phyloP scores from a whole-genome alignment of 2,888 invertebrate species.

The Yponomeuta malinellus region DNA sequence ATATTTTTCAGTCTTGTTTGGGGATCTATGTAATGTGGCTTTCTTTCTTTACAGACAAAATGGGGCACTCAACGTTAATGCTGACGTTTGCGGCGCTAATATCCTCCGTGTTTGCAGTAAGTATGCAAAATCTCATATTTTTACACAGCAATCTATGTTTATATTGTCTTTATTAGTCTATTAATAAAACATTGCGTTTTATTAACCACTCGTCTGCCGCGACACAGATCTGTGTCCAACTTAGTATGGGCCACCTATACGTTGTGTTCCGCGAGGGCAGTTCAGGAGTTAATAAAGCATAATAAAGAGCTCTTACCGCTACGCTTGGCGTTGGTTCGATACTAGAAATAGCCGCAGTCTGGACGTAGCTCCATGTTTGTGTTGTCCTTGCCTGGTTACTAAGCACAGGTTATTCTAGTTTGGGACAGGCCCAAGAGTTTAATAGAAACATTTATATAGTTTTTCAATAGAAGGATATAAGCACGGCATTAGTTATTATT shows the following conservation, averaged over 20 bases:
- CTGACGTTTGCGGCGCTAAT: conserved; percentile 23
- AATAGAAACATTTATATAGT: background rate
- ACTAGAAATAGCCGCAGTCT: background rate
- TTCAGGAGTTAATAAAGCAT: background rate
- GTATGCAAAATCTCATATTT: conserved; percentile 13
- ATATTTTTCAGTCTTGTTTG: too few relatives aligned
- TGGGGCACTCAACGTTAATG: conserved; percentile 23
- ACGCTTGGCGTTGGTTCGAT: background rate
- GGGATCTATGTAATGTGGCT: too few relatives aligned
- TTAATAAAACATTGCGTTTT: background rate
- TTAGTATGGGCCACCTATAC: too few relatives aligned
- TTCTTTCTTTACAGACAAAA: conserved; percentile 27
- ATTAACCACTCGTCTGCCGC: too few relatives aligned
- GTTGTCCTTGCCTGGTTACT: background rate
- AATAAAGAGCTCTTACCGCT: conserved; percentile 4
- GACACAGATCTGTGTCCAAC: too few relatives aligned
- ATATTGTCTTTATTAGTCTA: background rate
- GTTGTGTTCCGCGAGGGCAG: too few relatives aligned
- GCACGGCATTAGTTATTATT: too few relatives aligned
- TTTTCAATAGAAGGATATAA: background rate
- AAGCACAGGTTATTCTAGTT: too few relatives aligned
- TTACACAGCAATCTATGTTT: too few relatives aligned
- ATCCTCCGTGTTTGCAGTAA: conserved; percentile 27
- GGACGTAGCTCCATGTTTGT: background rate
- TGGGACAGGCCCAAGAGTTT: background rate